Evolutionary conservation across 2,113 vertebrate genomes (phyloP), one percentile per base, ranked within the genome.

Genomic region (Choloepus hoffmanni): DNA sequence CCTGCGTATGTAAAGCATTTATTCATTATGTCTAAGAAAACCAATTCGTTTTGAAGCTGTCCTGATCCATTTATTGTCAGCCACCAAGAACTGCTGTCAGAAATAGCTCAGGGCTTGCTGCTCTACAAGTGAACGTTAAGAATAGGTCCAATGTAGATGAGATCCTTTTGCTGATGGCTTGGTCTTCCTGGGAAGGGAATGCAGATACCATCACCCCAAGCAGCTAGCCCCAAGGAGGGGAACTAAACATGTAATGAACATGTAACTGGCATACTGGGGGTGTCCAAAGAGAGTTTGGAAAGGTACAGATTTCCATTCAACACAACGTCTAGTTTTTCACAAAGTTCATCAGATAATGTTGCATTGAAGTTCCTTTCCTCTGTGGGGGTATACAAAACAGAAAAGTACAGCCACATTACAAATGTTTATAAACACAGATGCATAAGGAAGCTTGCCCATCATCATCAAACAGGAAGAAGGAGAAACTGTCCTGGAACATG

Each of bases 361-460:
- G 70, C n/a, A 95, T 72, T 82, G 93, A 55, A 95, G 85, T 40
- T 97, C 92, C 45, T 85, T 95, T 84, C 72, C 72, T 89, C 45
- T 68, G 36, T 50, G 40, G 48, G 40, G 77, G 43, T 63, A 23
- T 55, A 62, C 28, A 93, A 91, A 89, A 90, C 58, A 67, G 33
- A 92, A 91, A 86, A 30, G 65, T 55, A 68, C 48, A 90, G 95
- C n/a, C 53, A 11, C 81, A 96, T 88, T 90, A 89, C 36, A 97
- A 94, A 97, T 81, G 94, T 95, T 97, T 96, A 97, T 96, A 96
- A 96, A 97, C 50, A 73, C 28, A 89, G 43, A 82, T 65, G 86
- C 36, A 67, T 18, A 85, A 90, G 40, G 78, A 96, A 84, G 45
- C 43, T 63, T 68, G 78, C 19, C 28, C 53, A 13, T 82, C 63